Evolutionary conservation across 2,797 vertebrate genomes (phyloP), one percentile per base, ranked within the genome.

Genomic region (Falco cherrug): DNA sequence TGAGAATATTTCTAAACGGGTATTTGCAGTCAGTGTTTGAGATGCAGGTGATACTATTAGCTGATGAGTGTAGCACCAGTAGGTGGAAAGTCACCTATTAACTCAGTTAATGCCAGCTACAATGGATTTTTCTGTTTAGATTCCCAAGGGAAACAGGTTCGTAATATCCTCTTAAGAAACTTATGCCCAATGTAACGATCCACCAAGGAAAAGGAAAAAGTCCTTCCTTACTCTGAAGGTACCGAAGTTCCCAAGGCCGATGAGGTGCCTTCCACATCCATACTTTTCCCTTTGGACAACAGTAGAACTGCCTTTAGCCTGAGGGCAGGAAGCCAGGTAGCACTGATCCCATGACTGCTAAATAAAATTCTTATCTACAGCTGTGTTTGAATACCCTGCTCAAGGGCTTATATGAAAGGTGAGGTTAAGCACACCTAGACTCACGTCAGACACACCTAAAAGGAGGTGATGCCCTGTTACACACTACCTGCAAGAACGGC

Each of bases 201-300:
- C 54, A 79, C 12, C 2, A 77, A 69, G 5, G 20, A 75, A 79
- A 91, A 79, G 1, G 16, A 71, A 77, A 51, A 31, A 35, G 2
- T 56, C 11, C 5, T 28, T 74, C 14, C 17, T 79, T 47, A 50
- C 8, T 50, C 25, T 74, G 54, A 64, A 61, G 22, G 16, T 25
- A 50, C 7, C 29, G 14, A 54, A 80, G 20, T 70, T 69, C 21
- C 43, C 31, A 65, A 76, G 11, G 25, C 11, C 18, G n/a, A 57
- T 1, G 1, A 48, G 25, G 8, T 47, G 4, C 12, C 10, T 11
- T 79, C 22, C 50, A 10, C 0, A 4, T 56, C 10, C 35, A 1
- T 37, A 37, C 3, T 56, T 91, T 75, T 56, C 16, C 9, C 18
- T 21, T 6, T 28, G n/a, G 29, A 65, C 29, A 20, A 9, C 26